Evolutionary conservation across 1,140 invertebrate species (phyloP).

Genomic region (Pachyrhynchus sulphureomaculatus): DNA sequence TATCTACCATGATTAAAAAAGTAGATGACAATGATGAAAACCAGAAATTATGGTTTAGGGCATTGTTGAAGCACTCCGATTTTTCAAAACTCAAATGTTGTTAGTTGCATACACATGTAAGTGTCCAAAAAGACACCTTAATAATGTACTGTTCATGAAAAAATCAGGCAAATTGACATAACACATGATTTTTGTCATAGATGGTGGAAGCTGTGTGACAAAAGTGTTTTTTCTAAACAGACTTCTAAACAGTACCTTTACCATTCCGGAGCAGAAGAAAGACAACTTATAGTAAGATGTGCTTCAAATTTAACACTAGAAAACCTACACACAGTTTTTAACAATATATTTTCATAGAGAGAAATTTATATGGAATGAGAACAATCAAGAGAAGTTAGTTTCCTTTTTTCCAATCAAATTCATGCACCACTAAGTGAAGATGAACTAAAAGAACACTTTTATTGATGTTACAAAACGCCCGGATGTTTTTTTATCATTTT

Average conservation of each 20-base stretch:
- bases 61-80: conserved; percentile 37
- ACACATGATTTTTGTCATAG: not conserved
- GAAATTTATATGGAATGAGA: conserved; percentile 32
- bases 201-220: conserved; percentile 40
- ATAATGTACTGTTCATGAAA: too few species aligned
- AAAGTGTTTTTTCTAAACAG: conserved; percentile 35
- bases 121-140: too few species aligned
- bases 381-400: conserved; percentile 25
- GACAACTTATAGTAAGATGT: conserved; percentile 43
- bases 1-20: conserved; percentile 37
- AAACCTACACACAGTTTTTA: conserved; percentile 33
- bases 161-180: too few species aligned
- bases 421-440: conserved; percentile 29
- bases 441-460: conserved; percentile 36
- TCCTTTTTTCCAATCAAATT: conserved; percentile 40
- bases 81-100: conserved; percentile 37
- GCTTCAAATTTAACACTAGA: conserved; percentile 32
- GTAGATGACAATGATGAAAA: conserved; percentile 39
- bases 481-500: conserved; percentile 32
- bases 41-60: conserved; percentile 46
- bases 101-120: conserved; percentile 38
- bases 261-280: conserved; percentile 25
- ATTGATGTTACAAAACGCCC: conserved; percentile 41
- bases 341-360: conserved; percentile 37
- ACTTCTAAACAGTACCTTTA: conserved; percentile 31